These are phyloP conservation scores for Acrossocheilus fasciatus DNA, from an alignment of 2,797 vertebrate species.

Conservation along the genomic window DNA sequence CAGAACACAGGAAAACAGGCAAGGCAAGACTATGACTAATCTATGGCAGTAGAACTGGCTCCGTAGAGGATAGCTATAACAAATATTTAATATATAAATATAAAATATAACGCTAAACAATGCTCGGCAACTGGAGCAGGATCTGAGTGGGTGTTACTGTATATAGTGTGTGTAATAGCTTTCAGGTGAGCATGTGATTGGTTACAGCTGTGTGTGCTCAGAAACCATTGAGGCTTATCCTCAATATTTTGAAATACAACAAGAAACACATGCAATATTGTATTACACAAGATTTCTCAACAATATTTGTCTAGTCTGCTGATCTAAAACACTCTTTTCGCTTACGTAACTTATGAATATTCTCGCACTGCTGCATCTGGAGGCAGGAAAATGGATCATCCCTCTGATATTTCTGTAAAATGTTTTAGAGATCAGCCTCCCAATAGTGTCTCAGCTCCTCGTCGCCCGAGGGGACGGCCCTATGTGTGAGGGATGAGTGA, in stretches of 20 bases:
- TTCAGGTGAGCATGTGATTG: too few species aligned
- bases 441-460: conserved; percentile 27
- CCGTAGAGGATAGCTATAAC: too few species aligned
- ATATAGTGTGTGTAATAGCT: too few species aligned
- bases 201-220: too few species aligned
- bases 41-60: too few species aligned
- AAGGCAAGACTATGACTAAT: too few species aligned
- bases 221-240: neutral
- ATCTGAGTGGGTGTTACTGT: too few species aligned
- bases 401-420: conserved; percentile 10
- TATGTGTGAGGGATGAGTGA: conserved; percentile 52
- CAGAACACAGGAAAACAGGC: too few species aligned
- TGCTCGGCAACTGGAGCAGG: too few species aligned
- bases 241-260: neutral
- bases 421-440: conserved; percentile 31
- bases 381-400: conserved; percentile 5
- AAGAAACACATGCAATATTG: neutral
- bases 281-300: neutral
- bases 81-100: too few species aligned
- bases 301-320: neutral
- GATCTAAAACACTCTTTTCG: neutral
- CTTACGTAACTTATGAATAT: neutral
- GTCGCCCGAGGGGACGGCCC: conserved; percentile 38
- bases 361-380: neutral
- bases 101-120: too few species aligned